A percentile compares a stretch with the other conserved stretches of the same genome.
Conservation (phyloP, 2,888 invertebrate genomes). For the Rambutsinella grinnellia region DNA sequence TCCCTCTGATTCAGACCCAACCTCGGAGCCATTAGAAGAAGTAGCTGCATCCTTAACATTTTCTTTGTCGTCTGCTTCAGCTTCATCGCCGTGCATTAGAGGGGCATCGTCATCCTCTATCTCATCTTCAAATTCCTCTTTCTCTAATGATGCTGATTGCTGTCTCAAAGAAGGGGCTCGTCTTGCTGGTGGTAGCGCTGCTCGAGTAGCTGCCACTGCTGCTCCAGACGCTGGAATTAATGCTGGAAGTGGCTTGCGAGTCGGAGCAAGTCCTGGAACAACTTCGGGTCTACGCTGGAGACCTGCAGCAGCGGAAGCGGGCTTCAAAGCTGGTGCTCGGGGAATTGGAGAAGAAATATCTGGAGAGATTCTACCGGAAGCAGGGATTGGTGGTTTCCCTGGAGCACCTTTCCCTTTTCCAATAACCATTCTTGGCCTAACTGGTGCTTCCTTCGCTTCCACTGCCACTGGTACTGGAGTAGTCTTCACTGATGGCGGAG, state of each 20-base stretch:
- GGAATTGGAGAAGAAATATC: constrained; percentile 42
- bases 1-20: constrained; percentile 33
- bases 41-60: constrained; percentile 33
- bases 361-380: constrained; percentile 40
- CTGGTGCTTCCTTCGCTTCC: constrained; percentile 17
- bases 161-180: constrained; percentile 24
- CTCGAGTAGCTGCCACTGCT: background rate
- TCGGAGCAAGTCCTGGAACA: background rate
- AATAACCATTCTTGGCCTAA: constrained; percentile 36
- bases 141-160: too few species aligned
- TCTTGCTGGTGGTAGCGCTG: constrained; percentile 5
- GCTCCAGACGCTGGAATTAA: constrained; percentile 38
- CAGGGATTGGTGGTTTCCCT: constrained; percentile 5
- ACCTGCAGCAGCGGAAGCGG: constrained; percentile 14
- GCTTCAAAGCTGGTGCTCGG: constrained; percentile 28
- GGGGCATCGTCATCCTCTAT: constrained; percentile 31
- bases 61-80: constrained; percentile 51
- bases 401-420: constrained; percentile 37
- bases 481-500: constrained; percentile 42
- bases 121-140: constrained; percentile 24
- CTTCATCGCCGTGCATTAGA: constrained; percentile 34
- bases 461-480: too few species aligned
- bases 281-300: constrained; percentile 21
- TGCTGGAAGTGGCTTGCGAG: constrained; percentile 44
- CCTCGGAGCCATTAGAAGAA: constrained; percentile 32